A percentile compares a stretch with the other conserved stretches of the same genome.
These are phyloP conservation scores for Okamejei kenojei DNA, from an alignment of 2,797 vertebrate genomes.

Conservation along the genomic window DNA sequence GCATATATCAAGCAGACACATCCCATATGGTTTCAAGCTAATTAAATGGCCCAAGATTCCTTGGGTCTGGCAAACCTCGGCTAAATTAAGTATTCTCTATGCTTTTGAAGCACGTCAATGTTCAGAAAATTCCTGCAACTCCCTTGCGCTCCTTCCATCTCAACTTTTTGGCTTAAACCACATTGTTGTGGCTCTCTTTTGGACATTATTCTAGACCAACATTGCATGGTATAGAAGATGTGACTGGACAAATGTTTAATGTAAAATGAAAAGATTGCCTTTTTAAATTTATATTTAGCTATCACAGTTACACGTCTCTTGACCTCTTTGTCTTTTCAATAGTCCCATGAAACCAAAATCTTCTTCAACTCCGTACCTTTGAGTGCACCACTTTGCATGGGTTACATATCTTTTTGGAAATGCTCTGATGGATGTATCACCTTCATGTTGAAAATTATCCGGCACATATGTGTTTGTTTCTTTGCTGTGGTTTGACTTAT, in stretches of 20 bases:
- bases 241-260: neutral
- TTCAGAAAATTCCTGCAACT: neutral
- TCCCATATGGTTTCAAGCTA: neutral
- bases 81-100: neutral
- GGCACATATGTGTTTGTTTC: neutral
- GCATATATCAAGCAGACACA: neutral
- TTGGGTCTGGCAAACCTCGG: neutral
- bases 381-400: neutral
- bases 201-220: neutral
- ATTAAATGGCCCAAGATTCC: neutral
- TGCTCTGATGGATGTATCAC: neutral
- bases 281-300: neutral
- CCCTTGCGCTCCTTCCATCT: neutral
- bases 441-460: neutral
- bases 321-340: neutral
- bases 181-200: neutral
- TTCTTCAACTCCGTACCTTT: neutral
- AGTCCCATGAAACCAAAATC: neutral
- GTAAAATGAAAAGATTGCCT: neutral
- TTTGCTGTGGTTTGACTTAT: too few species aligned
- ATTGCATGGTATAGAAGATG: neutral
- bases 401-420: neutral
- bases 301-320: neutral
- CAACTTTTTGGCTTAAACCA: neutral
- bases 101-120: neutral